phyloP scores from a whole-genome alignment of 2,113 vertebrate genomes.

The Dendropsophus ebraccatus region DNA sequence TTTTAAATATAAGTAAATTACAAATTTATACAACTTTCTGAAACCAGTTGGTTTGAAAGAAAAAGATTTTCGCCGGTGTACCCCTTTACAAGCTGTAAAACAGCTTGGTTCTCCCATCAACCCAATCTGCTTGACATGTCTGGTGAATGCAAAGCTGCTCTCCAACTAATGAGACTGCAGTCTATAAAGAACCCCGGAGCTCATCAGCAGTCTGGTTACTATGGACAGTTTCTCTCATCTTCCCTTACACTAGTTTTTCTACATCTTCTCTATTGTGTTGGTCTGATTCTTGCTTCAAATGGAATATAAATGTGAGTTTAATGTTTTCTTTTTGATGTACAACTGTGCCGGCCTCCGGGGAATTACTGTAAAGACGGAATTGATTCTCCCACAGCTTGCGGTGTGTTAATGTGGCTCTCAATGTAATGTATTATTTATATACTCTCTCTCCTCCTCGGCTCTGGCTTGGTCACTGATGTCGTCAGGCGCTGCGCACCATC shows the following conservation, averaged over 20 bases:
- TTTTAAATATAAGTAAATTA: no score
- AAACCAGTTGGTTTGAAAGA: no score
- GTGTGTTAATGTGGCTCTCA: constrained; percentile 29
- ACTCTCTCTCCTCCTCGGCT: constrained; percentile 11
- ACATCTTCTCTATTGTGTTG: neutral
- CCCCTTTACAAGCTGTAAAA: neutral
- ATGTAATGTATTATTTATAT: constrained; percentile 50
- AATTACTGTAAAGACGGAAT: constrained; percentile 7
- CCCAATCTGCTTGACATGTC: neutral
- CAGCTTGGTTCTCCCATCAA: neutral
- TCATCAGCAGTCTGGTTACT: neutral
- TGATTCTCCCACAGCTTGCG: constrained; percentile 13
- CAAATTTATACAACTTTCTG: no score
- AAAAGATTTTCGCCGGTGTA: no score
- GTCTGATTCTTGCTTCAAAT: constrained; percentile 24
- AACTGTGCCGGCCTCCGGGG: constrained; percentile 13
- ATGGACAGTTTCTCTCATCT: neutral
- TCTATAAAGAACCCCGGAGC: neutral
- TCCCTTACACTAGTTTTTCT: neutral
- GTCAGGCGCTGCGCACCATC: neutral
- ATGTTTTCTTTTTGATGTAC: constrained; percentile 48
- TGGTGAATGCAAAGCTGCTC: neutral
- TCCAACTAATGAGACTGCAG: neutral
- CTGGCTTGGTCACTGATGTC: constrained; percentile 7
- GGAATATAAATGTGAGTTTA: constrained; percentile 40